phyloP scores from a whole-genome alignment of 2,888 invertebrate species.

The Leptinotarsa tumamoca region DNA sequence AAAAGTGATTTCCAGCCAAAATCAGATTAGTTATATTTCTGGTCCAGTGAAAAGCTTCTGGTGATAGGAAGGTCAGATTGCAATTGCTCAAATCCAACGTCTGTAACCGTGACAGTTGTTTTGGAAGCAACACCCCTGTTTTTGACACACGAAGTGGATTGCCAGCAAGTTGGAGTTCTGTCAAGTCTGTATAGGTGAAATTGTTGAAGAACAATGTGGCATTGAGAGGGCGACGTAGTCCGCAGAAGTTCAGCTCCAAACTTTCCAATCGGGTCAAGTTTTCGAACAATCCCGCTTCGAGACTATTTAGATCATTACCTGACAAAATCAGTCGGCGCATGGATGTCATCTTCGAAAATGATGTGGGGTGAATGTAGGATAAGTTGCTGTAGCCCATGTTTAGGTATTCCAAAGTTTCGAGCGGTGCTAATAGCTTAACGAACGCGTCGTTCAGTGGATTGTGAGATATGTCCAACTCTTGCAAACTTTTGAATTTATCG shows the following conservation, averaged over 20 bases:
- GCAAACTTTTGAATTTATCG: conserved; percentile 74
- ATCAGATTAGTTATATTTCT: conserved; percentile 74
- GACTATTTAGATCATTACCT: conserved; percentile 75
- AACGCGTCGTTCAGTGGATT: conserved; percentile 79
- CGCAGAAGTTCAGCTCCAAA: conserved; percentile 78
- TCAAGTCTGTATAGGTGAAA: conserved; percentile 73
- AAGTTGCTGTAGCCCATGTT: conserved; percentile 82
- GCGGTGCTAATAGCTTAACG: conserved; percentile 73
- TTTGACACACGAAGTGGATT: conserved; percentile 75
- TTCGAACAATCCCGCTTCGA: conserved; percentile 77
- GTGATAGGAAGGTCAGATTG: conserved; percentile 72
- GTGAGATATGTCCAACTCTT: conserved; percentile 77
- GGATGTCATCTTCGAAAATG: conserved; percentile 77
- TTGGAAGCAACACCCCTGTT: conserved; percentile 73
- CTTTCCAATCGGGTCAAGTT: conserved; percentile 76
- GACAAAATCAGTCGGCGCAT: conserved; percentile 76
- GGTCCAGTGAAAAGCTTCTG: conserved; percentile 73
- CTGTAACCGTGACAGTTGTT: conserved; percentile 74
- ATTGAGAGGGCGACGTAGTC: conserved; percentile 73
- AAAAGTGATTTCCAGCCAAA: conserved; percentile 72
- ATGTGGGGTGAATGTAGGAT: conserved; percentile 74
- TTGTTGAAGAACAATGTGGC: conserved; percentile 77
- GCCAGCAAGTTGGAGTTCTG: conserved; percentile 76
- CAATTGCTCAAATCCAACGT: conserved; percentile 77
- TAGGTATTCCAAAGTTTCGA: conserved; percentile 75